A percentile compares a stretch with the other conserved stretches of the same genome.
Evolutionary conservation across 2,797 vertebrate genomes (phyloP).

Genomic region (Furcifer pardalis): DNA sequence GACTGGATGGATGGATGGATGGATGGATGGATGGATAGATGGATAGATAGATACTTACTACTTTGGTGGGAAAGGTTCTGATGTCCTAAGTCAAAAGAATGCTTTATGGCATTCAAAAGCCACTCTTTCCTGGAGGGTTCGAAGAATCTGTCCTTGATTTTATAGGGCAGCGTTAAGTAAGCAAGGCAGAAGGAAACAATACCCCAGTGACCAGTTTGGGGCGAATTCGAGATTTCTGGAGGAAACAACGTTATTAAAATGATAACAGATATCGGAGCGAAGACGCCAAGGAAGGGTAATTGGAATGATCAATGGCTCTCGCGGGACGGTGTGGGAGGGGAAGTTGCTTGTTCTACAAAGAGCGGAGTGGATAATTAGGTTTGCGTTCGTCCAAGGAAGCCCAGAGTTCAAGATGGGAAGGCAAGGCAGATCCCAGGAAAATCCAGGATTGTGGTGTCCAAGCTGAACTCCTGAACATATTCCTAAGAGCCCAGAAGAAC

Average conservation of each 20-base stretch:
- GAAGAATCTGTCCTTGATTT: neutral
- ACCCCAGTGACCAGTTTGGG: too few species aligned
- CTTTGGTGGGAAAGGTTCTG: too few species aligned
- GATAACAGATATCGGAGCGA: neutral
- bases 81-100: too few species aligned
- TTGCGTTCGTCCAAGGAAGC: neutral
- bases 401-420: conserved; percentile 9
- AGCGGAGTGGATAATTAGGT: conserved; percentile 7
- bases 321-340: neutral
- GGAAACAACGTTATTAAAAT: conserved; percentile 2
- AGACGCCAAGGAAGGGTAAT: rapidly evolving
- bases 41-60: too few species aligned
- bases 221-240: rapidly evolving
- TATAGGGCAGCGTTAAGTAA: neutral
- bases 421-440: conserved; percentile 45
- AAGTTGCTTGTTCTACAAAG: neutral
- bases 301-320: neutral
- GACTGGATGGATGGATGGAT: too few species aligned
- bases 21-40: too few species aligned
- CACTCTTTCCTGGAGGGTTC: too few species aligned
- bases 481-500: too few species aligned
- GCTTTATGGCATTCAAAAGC: too few species aligned
- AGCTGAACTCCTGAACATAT: too few species aligned
- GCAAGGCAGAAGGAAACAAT: neutral
- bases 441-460: too few species aligned